Base-by-base conservation (phyloP, 2,888 invertebrate genomes). In the Cheilosia scutellata region DNA sequence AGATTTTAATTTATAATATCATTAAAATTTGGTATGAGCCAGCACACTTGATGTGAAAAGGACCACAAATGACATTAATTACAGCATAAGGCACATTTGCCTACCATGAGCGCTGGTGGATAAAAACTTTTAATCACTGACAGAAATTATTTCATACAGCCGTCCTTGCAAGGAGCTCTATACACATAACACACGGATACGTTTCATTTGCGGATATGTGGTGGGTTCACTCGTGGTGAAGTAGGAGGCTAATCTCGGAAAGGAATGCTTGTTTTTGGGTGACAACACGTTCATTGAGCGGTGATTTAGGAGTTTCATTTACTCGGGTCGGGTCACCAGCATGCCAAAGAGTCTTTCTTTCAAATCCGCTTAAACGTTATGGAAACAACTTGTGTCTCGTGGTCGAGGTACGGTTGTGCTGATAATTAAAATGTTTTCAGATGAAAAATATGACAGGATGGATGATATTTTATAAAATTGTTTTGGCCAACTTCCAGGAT, bases 331-430 rank as follows among this genome's bases (percentile, higher is more conserved):
- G 29, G 68, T 70, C 11, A 4, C 11, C 37, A 11, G 20, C 20
- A 58, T 9, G 42, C 70, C 49, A 68, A 20, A 49, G 33, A 75
- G 57, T 74, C 68, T 53, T 65, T 51, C 42, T 51, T 88, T 40
- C 79, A 91, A 91, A 91, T 90, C 91, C 87, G 91, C 91, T 91
- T 91, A 91, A 90, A 88, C 90, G 90, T 88, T 90, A 91, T 91
- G 90, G 91, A 88, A 89, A 91, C 89, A 89, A 91, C 89, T 89
- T 82, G 78, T 51, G 70, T 31, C 63, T 40, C 11, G 29, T 70
- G 79, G 47, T 31, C 57, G 79, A 66, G 75, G 75, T 70, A 74
- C 75, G 84, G 65, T 58, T 57, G 44, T 62, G 44, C 71, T 80
- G 82, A 86, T 86, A 86, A 86, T 86, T 82, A 82, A 72, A 86